These are phyloP conservation scores for Pharmacophagus antenor DNA, from an alignment of 2,888 invertebrate genomes.

Conservation along the genomic window DNA sequence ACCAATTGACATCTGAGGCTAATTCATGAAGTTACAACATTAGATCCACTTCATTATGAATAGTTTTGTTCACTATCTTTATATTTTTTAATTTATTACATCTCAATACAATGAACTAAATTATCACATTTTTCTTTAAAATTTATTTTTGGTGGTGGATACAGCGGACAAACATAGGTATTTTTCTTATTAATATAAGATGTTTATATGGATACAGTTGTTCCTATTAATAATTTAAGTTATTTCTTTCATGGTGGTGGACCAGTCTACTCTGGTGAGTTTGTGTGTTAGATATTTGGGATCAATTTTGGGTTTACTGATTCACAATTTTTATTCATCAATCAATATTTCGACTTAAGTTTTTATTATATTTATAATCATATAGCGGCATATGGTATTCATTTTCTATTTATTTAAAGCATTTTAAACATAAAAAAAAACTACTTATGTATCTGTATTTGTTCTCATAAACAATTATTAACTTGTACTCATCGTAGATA, in stretches of 20 bases:
- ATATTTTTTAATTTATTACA: too few species aligned
- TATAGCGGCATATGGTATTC: neutral
- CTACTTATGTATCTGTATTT: neutral
- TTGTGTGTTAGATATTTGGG: conserved; percentile 44
- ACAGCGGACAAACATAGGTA: conserved; percentile 28
- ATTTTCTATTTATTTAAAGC: neutral
- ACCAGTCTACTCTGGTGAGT: conserved; percentile 68
- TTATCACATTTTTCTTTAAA: conserved; percentile 22
- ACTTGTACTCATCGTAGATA: neutral
- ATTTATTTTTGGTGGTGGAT: conserved; percentile 24
- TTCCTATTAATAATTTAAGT: conserved; percentile 14
- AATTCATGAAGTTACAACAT: too few species aligned
- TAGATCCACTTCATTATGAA: too few species aligned
- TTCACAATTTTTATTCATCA: neutral
- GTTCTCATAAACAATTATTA: neutral
- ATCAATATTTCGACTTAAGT: neutral
- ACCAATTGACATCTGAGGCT: too few species aligned
- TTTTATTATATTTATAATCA: neutral
- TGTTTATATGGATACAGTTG: neutral
- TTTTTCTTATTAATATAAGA: neutral
- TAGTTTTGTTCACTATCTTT: too few species aligned
- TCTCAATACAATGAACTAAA: conserved; percentile 9
- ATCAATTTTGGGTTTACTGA: conserved; percentile 20
- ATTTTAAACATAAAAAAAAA: too few species aligned
- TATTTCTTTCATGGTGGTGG: conserved; percentile 78